phyloP scores from a whole-genome alignment of 1,140 invertebrate genomes.

The Lucilia cuprina region DNA sequence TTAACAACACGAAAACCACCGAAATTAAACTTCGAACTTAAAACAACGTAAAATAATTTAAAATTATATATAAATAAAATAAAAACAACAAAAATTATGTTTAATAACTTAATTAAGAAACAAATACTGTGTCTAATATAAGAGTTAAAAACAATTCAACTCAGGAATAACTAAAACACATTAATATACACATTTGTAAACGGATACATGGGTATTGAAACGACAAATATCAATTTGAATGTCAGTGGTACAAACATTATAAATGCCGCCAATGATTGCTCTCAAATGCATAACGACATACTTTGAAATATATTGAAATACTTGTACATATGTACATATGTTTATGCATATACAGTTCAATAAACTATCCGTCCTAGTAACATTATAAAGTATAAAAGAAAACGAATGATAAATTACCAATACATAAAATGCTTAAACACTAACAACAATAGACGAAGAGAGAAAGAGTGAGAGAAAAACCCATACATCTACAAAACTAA shows the following conservation, averaged over 20 bases:
- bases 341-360: not conserved
- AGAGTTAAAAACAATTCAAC: not conserved
- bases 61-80: not conserved
- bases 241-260: not conserved
- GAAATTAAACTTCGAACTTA: not conserved
- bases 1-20: not conserved
- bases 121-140: no score
- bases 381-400: not conserved
- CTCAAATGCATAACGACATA: not conserved
- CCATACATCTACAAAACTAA: not conserved
- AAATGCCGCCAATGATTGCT: not conserved
- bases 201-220: not conserved
- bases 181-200: not conserved
- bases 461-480: not conserved
- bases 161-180: not conserved
- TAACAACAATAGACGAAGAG: not conserved
- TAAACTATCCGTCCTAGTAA: conserved; percentile 7
- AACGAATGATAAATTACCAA: conserved; percentile 3
- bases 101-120: not conserved
- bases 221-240: not conserved
- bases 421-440: not conserved
- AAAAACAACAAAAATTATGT: not conserved
- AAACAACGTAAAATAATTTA: not conserved
- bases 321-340: not conserved
- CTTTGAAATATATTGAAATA: not conserved